Conservation (phyloP, 2,797 vertebrate genomes). For the Odontamblyopus lacepedii region DNA sequence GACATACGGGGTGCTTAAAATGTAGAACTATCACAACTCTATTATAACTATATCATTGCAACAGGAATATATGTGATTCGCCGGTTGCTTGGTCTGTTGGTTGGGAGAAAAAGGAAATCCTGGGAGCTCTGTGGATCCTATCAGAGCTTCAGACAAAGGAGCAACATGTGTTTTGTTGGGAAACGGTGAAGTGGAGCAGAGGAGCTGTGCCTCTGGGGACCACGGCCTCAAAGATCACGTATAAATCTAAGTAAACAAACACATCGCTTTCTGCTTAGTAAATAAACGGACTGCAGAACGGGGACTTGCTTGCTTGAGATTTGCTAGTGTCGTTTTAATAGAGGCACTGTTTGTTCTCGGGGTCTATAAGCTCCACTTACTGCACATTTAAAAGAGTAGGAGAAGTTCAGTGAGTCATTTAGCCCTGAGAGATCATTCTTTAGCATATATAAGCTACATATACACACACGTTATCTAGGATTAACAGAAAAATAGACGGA, state of each 20-base stretch:
- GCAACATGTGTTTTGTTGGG: slow-evolving; percentile 65
- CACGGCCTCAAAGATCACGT: slow-evolving; percentile 28
- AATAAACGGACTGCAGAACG: slow-evolving; percentile 6
- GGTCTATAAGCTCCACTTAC: slow-evolving; percentile 17
- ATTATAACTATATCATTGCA: no score
- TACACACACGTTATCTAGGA: no score
- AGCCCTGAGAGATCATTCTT: not conserved
- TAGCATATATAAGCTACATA: no score
- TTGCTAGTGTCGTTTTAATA: not conserved
- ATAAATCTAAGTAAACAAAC: slow-evolving; percentile 67
- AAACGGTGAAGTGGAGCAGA: slow-evolving; percentile 59
- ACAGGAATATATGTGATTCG: no score
- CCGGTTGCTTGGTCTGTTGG: no score
- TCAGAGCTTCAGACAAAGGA: slow-evolving; percentile 59
- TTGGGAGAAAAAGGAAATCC: no score
- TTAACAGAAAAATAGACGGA: no score
- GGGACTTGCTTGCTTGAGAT: not conserved
- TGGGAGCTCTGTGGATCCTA: slow-evolving; percentile 6
- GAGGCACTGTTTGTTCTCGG: slow-evolving; percentile 29
- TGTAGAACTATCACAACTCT: no score
- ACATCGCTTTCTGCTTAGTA: slow-evolving; percentile 16
- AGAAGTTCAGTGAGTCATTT: not conserved
- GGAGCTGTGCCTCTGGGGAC: slow-evolving; percentile 52
- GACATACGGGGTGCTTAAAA: no score
- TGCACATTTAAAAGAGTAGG: slow-evolving; percentile 35